phyloP scores from a whole-genome alignment of 2,888 invertebrate species.

The Plebejus melissa region DNA sequence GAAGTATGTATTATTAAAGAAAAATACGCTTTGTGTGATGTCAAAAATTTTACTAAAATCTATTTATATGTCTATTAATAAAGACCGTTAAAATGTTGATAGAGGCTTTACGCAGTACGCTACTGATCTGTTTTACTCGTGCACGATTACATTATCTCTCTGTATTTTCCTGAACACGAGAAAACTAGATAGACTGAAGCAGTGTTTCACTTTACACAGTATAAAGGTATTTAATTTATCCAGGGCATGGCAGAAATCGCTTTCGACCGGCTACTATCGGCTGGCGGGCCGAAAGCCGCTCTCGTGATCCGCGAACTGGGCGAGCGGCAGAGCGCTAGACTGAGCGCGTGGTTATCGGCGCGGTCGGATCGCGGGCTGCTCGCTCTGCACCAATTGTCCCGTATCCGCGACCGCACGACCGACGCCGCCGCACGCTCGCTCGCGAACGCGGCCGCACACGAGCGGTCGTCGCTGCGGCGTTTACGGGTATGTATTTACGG shows the following conservation, averaged over 20 bases:
- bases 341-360: slow-evolving; percentile 37
- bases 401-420: slow-evolving; percentile 34
- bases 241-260: slow-evolving; percentile 56
- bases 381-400: slow-evolving; percentile 38
- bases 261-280: slow-evolving; percentile 48
- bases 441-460: slow-evolving; percentile 36
- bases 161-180: too few relatives aligned
- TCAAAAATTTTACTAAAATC: too few relatives aligned
- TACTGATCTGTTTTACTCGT: too few relatives aligned
- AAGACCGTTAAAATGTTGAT: too few relatives aligned
- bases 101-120: too few relatives aligned
- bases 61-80: too few relatives aligned
- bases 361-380: slow-evolving; percentile 34
- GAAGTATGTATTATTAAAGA: slow-evolving; percentile 46
- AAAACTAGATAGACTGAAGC: too few relatives aligned
- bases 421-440: slow-evolving; percentile 61
- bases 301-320: slow-evolving; percentile 36
- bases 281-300: slow-evolving; percentile 38
- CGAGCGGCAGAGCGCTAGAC: slow-evolving; percentile 35
- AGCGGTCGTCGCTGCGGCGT: slow-evolving; percentile 79
- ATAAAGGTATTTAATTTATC: too few relatives aligned
- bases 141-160: too few relatives aligned
- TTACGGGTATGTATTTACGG: slow-evolving; percentile 50
- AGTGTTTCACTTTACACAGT: too few relatives aligned
- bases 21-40: neutral